Evolutionary conservation across 2,888 invertebrate species (phyloP).

Genomic region (Drosophila meridiana): DNA sequence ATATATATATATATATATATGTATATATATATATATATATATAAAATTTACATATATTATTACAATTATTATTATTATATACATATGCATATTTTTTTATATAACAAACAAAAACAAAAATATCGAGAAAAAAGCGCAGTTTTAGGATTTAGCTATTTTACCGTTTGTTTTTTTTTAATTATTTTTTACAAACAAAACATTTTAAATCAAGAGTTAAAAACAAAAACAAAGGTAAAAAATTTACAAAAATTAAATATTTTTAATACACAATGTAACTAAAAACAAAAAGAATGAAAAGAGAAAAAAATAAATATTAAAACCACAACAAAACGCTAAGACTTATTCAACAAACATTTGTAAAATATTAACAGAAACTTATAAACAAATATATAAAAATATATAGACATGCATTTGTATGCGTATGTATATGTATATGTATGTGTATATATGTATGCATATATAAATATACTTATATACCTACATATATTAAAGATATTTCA

Average conservation of each 20-base stretch:
- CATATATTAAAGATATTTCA: constrained; percentile 1
- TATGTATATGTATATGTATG: constrained; percentile 34
- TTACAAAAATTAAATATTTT: constrained; percentile 67
- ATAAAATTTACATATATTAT: constrained; percentile 29
- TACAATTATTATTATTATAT: constrained; percentile 39
- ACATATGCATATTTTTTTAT: constrained; percentile 70
- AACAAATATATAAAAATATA: constrained; percentile 17
- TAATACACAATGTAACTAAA: constrained; percentile 71
- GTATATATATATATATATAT: constrained; percentile 22
- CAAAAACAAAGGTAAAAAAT: constrained; percentile 27
- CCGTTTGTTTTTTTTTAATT: constrained; percentile 65
- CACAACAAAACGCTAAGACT: constrained; percentile 78
- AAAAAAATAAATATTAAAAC: constrained; percentile 48
- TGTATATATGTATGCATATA: constrained; percentile 31
- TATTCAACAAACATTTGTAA: constrained; percentile 75
- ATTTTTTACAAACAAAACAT: constrained; percentile 60
- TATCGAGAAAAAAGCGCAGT: constrained; percentile 29
- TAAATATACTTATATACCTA: constrained; percentile 28
- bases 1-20: constrained; percentile 21
- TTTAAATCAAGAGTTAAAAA: constrained; percentile 16
- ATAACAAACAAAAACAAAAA: constrained; percentile 41
- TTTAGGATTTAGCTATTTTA: constrained; percentile 74
- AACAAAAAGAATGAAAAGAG: constrained; percentile 34
- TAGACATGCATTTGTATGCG: constrained; percentile 28
- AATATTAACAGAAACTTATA: constrained; percentile 68